Evolutionary conservation across 2,113 vertebrate genomes (phyloP).

Genomic region (Apodemus speciosus): DNA sequence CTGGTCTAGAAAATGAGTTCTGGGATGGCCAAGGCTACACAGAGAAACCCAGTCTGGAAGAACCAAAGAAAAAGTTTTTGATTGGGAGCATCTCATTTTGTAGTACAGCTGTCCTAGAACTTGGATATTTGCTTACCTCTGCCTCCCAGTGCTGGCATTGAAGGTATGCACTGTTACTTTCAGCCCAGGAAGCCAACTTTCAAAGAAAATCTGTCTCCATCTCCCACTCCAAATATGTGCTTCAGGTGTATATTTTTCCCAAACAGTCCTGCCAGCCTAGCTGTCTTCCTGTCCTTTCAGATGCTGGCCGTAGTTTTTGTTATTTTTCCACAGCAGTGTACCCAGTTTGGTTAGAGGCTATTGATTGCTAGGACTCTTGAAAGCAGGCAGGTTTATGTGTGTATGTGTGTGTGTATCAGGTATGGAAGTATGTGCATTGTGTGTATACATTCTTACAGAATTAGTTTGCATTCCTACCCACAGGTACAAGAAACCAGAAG

Average conservation of each 20-base stretch:
- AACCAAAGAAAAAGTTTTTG: no score
- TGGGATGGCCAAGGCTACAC: no score
- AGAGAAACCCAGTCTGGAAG: no score
- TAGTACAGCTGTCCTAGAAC: not conserved
- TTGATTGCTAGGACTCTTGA: not conserved
- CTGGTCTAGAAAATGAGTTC: no score
- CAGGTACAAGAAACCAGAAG: conserved; percentile 99
- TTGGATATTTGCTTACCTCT: not conserved
- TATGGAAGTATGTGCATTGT: not conserved
- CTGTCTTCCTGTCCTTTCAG: not conserved
- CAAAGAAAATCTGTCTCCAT: not conserved
- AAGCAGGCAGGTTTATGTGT: not conserved
- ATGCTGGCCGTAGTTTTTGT: not conserved
- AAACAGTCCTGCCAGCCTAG: not conserved
- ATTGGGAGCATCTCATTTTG: not conserved
- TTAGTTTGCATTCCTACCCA: conserved; percentile 73
- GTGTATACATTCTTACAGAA: conserved; percentile 63
- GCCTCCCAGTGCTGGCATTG: not conserved
- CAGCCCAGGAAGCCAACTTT: not conserved
- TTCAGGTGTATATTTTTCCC: not conserved
- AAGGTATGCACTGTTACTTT: not conserved
- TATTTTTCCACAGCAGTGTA: not conserved
- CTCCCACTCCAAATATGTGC: not conserved
- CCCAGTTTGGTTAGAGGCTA: not conserved
- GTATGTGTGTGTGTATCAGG: not conserved